Conservation (phyloP, 2,113 vertebrate genomes). For the Salvelinus sp. region DNA sequence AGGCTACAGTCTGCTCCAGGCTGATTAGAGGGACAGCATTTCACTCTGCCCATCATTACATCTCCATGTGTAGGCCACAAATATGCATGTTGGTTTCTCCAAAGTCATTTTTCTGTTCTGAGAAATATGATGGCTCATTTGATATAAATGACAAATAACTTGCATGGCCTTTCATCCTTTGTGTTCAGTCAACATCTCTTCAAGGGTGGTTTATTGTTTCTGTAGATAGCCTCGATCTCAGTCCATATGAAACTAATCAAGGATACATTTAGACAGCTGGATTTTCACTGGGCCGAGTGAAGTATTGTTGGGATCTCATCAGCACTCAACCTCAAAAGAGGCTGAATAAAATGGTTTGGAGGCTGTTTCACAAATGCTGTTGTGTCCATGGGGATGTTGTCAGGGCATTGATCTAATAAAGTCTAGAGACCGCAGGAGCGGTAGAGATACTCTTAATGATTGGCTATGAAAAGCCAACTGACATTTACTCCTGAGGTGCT, state of each 20-base stretch:
- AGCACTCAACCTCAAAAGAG: neutral
- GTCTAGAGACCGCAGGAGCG: no score
- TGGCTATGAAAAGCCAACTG: no score
- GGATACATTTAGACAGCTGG: neutral
- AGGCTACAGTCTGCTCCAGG: neutral
- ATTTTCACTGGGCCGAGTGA: neutral
- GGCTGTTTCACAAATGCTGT: neutral
- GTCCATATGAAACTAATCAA: neutral
- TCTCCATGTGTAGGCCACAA: neutral
- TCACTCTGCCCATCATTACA: neutral
- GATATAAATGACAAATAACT: neutral
- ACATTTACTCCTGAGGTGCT: no score
- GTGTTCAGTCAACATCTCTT: neutral
- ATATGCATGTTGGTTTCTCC: neutral
- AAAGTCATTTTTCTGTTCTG: neutral
- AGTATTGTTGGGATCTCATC: neutral
- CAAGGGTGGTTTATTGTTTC: neutral
- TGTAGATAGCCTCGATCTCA: neutral
- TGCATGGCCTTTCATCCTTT: neutral
- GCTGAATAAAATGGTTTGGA: neutral
- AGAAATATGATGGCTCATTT: neutral
- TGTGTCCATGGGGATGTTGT: neutral
- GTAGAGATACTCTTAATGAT: no score
- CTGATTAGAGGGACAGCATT: neutral
- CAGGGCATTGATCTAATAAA: neutral